Evolutionary conservation across 1,140 invertebrate species (phyloP).

Genomic region (Aphelinus certus): DNA sequence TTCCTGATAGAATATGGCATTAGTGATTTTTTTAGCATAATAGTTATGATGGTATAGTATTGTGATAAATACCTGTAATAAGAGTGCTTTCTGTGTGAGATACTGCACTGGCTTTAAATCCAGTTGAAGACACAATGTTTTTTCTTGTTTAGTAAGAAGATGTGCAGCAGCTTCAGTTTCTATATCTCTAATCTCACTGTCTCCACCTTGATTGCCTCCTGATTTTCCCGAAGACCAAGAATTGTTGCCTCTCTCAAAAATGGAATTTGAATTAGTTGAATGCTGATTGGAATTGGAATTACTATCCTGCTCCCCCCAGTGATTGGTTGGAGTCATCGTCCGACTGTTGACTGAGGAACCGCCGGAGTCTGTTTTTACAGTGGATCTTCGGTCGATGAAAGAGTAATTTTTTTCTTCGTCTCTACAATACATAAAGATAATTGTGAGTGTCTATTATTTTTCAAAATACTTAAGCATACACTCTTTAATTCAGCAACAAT

Average conservation of each 20-base stretch:
- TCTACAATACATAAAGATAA: slow-evolving; percentile 62
- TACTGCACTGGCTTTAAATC: slow-evolving; percentile 65
- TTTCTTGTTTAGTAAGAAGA: slow-evolving; percentile 64
- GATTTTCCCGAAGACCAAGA: slow-evolving; percentile 45
- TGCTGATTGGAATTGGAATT: slow-evolving; percentile 56
- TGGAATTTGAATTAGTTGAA: slow-evolving; percentile 51
- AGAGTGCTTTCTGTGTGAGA: slow-evolving; percentile 63
- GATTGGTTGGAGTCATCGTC: slow-evolving; percentile 64
- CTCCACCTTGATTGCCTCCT: slow-evolving; percentile 46
- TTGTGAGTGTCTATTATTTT: background rate
- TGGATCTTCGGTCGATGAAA: slow-evolving; percentile 84
- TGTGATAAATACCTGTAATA: slow-evolving; percentile 57
- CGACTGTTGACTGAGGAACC: slow-evolving; percentile 59
- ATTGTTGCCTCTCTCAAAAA: slow-evolving; percentile 51
- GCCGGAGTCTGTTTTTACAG: slow-evolving; percentile 61
- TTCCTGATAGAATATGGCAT: slow-evolving; percentile 52
- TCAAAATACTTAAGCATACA: slow-evolving; percentile 18
- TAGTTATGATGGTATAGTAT: no score
- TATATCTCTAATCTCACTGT: slow-evolving; percentile 54
- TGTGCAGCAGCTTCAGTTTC: slow-evolving; percentile 62
- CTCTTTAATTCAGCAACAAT: slow-evolving; percentile 11
- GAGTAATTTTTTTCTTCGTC: slow-evolving; percentile 79
- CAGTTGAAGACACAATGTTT: slow-evolving; percentile 61
- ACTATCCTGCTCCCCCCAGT: slow-evolving; percentile 62
- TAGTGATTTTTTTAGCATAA: no score